Evolutionary conservation across 2,113 vertebrate species (phyloP).

Genomic region (Coptodon bakossiorum): DNA sequence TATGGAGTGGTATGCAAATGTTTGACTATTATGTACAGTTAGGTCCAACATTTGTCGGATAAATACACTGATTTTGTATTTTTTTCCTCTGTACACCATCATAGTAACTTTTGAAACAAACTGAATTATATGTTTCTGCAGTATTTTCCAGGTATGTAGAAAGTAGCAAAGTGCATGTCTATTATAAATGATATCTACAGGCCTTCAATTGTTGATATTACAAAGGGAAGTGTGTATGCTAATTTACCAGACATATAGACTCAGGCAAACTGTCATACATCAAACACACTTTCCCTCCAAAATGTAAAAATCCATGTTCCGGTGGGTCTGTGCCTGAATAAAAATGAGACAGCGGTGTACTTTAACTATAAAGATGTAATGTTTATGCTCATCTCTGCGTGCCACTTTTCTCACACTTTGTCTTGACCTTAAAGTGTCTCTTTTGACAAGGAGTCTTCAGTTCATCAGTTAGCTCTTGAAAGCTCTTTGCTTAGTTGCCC

Average conservation of each 20-base stretch:
- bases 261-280: background rate
- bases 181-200: background rate
- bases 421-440: slow-evolving; percentile 4
- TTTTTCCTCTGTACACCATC: background rate
- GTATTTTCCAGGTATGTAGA: background rate
- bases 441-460: slow-evolving; percentile 34
- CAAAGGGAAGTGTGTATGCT: background rate
- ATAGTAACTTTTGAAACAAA: background rate
- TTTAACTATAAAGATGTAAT: background rate
- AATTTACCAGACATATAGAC: background rate
- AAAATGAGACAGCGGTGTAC: background rate
- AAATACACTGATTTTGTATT: background rate
- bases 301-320: background rate
- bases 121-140: background rate
- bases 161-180: background rate
- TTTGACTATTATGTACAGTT: background rate
- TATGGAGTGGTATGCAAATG: background rate
- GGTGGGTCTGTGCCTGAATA: background rate
- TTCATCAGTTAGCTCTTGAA: slow-evolving; percentile 41
- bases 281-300: background rate
- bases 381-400: background rate
- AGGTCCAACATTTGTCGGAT: background rate
- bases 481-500: slow-evolving; percentile 54
- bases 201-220: background rate
- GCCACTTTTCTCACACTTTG: background rate